Evolutionary conservation across 2,888 invertebrate genomes (phyloP).

Genomic region (Macrophya alboannulata): DNA sequence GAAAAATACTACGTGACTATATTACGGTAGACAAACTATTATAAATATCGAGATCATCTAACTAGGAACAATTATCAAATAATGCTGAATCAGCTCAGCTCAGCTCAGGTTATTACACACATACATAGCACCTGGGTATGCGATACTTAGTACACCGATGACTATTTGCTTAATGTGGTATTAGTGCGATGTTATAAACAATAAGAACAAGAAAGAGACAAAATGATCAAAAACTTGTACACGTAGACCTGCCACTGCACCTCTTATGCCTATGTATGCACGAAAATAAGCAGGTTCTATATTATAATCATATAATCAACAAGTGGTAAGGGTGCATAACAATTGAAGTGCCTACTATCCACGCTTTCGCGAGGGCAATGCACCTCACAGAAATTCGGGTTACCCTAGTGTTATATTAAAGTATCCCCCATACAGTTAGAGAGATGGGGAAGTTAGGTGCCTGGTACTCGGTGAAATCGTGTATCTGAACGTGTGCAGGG

Average conservation of each 20-base stretch:
- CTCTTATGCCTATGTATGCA: neutral
- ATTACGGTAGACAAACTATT: neutral
- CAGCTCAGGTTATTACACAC: neutral
- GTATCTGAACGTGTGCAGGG: neutral
- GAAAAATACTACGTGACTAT: conserved; percentile 8
- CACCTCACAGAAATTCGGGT: conserved; percentile 50
- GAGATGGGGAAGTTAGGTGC: neutral
- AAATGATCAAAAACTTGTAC: neutral
- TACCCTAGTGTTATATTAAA: conserved; percentile 19
- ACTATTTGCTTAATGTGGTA: neutral
- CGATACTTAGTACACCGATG: neutral
- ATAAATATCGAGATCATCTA: conserved; percentile 14
- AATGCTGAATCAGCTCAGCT: conserved; percentile 37
- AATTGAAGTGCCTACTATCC: conserved; percentile 32
- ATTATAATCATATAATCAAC: conserved; percentile 47
- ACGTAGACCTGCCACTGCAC: neutral
- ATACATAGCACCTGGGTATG: neutral
- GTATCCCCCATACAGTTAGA: neutral
- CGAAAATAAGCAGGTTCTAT: conserved; percentile 13
- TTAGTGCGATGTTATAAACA: neutral
- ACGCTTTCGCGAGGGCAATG: neutral
- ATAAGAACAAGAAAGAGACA: neutral
- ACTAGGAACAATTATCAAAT: conserved; percentile 18
- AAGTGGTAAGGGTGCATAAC: conserved; percentile 54
- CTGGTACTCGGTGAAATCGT: neutral